A percentile compares a stretch with the other conserved stretches of the same genome.
Conservation (phyloP, 2,113 vertebrate species). For the Austrofundulus limnaeus region DNA sequence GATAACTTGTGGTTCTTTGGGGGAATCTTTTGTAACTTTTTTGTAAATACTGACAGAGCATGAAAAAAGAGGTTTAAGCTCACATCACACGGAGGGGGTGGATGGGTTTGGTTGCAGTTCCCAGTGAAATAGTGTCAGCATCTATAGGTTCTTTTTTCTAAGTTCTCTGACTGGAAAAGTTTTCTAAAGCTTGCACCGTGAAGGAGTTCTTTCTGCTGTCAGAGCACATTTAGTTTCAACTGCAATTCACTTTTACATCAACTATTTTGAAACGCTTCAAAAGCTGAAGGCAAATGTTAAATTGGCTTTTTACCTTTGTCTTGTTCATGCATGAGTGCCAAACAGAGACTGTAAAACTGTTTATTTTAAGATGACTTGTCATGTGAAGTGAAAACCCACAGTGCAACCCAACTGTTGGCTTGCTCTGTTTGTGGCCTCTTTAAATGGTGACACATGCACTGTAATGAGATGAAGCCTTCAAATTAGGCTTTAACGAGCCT, state of each 20-base stretch:
- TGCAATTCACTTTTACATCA: slow-evolving; percentile 20
- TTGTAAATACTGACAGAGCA: slow-evolving; percentile 15
- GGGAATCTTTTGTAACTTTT: slow-evolving; percentile 10
- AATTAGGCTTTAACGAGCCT: slow-evolving; percentile 3
- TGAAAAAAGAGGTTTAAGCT: background rate
- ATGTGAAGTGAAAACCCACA: slow-evolving; percentile 11
- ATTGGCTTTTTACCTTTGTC: slow-evolving; percentile 6
- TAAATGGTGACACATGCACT: slow-evolving; percentile 42
- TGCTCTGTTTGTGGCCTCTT: slow-evolving; percentile 44
- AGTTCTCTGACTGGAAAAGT: slow-evolving; percentile 34
- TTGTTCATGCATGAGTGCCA: background rate
- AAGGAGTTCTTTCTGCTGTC: slow-evolving; percentile 41
- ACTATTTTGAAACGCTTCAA: slow-evolving; percentile 13
- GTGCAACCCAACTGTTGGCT: slow-evolving; percentile 43
- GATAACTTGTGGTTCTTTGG: background rate
- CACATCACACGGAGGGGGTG: background rate
- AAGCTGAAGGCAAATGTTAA: slow-evolving; percentile 14
- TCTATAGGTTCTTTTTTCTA: slow-evolving; percentile 1
- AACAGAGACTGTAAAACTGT: slow-evolving; percentile 29
- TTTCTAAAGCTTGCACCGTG: slow-evolving; percentile 37
- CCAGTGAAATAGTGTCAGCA: background rate
- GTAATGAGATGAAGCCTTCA: slow-evolving; percentile 23
- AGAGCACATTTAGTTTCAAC: slow-evolving; percentile 46
- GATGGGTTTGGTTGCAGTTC: background rate
- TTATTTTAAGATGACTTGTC: slow-evolving; percentile 42